These are phyloP conservation scores for Leuciscus waleckii DNA, from an alignment of 2,797 vertebrate genomes.

Conservation along the genomic window DNA sequence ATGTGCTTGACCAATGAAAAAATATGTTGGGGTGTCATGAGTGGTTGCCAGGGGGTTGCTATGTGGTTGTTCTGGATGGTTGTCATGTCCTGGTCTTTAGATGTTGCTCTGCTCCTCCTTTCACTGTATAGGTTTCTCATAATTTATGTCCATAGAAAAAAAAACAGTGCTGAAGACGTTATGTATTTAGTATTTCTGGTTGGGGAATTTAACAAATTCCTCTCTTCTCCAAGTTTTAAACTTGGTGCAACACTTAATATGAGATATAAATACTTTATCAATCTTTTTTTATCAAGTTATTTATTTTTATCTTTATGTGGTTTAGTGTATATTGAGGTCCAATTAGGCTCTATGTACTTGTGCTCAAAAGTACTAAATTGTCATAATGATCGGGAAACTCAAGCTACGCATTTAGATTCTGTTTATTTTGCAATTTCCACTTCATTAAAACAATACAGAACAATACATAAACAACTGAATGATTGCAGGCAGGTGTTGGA, in stretches of 20 bases:
- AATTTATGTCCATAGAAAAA: not conserved
- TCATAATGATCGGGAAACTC: slow-evolving; percentile 20
- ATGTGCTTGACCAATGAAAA: not conserved
- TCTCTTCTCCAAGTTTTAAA: not conserved
- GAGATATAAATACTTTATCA: slow-evolving; percentile 9
- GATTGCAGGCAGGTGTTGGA: slow-evolving; percentile 17
- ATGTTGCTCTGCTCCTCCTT: not conserved
- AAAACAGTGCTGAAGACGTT: not conserved
- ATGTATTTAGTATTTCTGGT: not conserved
- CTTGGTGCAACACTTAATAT: not conserved
- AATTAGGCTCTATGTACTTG: not conserved
- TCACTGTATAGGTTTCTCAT: not conserved
- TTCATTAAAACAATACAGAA: slow-evolving; percentile 20
- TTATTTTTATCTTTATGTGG: not conserved
- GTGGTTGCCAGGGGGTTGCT: not conserved
- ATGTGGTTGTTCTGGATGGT: slow-evolving; percentile 1
- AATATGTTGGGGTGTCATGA: not conserved
- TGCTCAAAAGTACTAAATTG: not conserved
- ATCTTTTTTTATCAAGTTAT: not conserved
- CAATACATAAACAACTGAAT: slow-evolving; percentile 26
- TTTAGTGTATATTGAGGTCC: not conserved
- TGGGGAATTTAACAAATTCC: not conserved
- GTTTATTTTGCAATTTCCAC: slow-evolving; percentile 21
- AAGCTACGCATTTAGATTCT: slow-evolving; percentile 6
- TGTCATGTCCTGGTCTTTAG: not conserved